Evolutionary conservation across 2,113 vertebrate genomes (phyloP), one percentile per base, ranked within the genome.

Genomic region (Cynocephalus volans): DNA sequence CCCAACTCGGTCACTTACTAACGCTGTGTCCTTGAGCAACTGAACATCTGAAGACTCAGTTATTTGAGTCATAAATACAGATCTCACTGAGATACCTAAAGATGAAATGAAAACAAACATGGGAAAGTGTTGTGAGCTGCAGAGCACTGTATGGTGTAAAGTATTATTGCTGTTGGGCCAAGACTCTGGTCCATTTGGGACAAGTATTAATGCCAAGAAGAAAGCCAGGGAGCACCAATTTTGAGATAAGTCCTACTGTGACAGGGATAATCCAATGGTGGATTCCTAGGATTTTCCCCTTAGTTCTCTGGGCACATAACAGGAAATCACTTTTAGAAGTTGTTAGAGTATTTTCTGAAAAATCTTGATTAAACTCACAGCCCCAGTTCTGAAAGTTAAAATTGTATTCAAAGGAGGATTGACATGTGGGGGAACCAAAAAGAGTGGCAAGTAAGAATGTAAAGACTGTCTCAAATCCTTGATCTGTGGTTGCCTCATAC

Each of bases 361-460:
- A 84, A 89, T 81, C 58, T 85, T 70, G 33, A 92, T 82, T 90
- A 86, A 62, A 95, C 60, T 81, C 73, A 86, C 18, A 94, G 65
- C 23, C 87, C 60, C 54, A 60, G 54, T 4, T 24, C 11, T 50
- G 36, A 86, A 90, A 87, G 23, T 36, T 85, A 89, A 41, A 41
- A 70, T 89, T 76, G n/a, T 70, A 76, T 86, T 86, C 67, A 72
- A 67, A 70, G 90, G 60, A 89, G 23, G 89, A 96, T 48, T 81
- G 36, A 70, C 60, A 70, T 69, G 18, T 56, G 45, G 77, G 26
- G 60, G 21, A 77, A 82, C 4, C 45, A 90, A 85, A 92, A 77
- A 50, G 23, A 91, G 58, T 82, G 23, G 50, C n/a, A 70, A 88
- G 73, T 11, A 58, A 79, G 31, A 90, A 95, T 70, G 10, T n/a